phyloP scores from a whole-genome alignment of 2,113 vertebrate species.

The Oncorhynchus gorbuscha region DNA sequence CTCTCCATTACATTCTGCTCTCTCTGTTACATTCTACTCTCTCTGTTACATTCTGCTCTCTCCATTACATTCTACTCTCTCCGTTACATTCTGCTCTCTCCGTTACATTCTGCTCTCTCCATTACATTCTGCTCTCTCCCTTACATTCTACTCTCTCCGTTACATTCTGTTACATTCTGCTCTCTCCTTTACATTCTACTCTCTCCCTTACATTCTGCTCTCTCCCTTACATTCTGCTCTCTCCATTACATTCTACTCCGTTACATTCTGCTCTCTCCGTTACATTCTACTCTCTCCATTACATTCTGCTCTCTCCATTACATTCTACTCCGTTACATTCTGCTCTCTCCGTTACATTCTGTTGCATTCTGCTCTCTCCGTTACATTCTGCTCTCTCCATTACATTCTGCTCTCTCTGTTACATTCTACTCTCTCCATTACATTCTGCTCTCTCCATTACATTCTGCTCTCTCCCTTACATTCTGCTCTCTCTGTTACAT shows the following conservation, averaged over 20 bases:
- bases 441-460: not conserved
- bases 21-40: slow-evolving; percentile 41
- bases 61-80: slow-evolving; percentile 31
- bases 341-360: not conserved
- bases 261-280: not conserved
- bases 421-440: not conserved
- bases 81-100: not conserved
- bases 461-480: slow-evolving; percentile 47
- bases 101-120: not conserved
- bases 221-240: not conserved
- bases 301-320: not conserved
- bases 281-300: not conserved
- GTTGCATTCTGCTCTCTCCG: not conserved
- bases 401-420: not conserved
- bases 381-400: not conserved
- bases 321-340: no score
- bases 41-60: no score
- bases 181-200: not conserved
- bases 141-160: not conserved
- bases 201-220: not conserved
- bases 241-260: no score
- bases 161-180: not conserved
- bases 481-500: not conserved
- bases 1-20: not conserved
- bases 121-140: no score